Evolutionary conservation across 2,797 vertebrate species (phyloP).

Genomic region (Falco biarmicus): DNA sequence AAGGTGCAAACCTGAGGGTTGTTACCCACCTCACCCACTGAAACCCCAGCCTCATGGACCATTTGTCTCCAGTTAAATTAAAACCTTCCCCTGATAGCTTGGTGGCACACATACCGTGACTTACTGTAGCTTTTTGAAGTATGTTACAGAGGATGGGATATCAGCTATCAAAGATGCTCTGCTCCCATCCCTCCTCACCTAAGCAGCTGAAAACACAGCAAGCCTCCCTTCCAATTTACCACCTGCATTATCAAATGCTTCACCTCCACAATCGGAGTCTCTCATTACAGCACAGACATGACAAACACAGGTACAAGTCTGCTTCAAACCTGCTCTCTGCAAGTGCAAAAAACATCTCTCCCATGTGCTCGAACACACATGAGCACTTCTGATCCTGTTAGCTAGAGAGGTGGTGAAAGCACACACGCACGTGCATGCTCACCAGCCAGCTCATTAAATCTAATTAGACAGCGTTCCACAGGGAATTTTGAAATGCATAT

Average conservation of each 20-base stretch:
- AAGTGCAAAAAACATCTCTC: conserved; percentile 18
- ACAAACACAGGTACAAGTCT: neutral
- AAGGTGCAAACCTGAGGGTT: conserved; percentile 7
- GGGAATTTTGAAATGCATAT: conserved; percentile 48
- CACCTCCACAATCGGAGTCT: neutral
- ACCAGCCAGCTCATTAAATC: conserved; percentile 44
- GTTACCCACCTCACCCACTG: neutral
- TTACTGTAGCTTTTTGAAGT: neutral
- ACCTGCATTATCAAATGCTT: neutral
- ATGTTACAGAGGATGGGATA: neutral
- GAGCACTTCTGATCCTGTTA: conserved; percentile 29
- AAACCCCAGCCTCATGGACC: neutral
- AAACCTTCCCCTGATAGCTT: neutral
- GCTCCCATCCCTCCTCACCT: neutral
- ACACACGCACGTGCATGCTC: conserved; percentile 6
- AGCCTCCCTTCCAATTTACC: neutral
- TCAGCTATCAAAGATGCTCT: neutral
- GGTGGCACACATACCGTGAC: neutral
- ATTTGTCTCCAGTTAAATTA: neutral
- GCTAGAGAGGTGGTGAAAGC: conserved; percentile 20
- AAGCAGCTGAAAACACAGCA: neutral
- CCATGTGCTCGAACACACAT: neutral
- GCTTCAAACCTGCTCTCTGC: neutral
- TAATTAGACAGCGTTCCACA: conserved; percentile 37
- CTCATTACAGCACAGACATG: neutral